Conservation (phyloP, 53 echinoderm and acorn worm species). For the Apostichopus leukothele region DNA sequence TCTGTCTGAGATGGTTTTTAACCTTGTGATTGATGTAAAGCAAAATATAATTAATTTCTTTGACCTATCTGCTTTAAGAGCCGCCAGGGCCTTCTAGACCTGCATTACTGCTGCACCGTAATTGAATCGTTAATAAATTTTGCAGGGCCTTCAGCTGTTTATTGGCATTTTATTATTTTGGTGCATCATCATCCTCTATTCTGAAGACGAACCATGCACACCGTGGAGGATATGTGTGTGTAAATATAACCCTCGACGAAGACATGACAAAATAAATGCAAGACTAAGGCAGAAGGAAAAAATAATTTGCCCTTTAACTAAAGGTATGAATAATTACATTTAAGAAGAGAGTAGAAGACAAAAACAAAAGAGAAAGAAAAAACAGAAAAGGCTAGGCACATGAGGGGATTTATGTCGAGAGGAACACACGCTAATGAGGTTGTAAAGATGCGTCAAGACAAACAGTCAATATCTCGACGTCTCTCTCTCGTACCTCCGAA, state of each 20-base stretch:
- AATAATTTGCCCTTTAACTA: no score
- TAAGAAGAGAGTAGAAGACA: no score
- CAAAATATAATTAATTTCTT: conserved; percentile 31
- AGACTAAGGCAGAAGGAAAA: no score
- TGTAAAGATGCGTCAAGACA: no score
- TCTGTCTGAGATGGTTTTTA: conserved; percentile 1
- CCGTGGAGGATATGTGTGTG: not conserved
- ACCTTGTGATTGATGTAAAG: conserved; percentile 24
- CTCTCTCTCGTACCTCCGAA: no score
- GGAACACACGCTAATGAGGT: no score
- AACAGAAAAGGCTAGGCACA: not conserved
- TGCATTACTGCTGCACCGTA: not conserved
- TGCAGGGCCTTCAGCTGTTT: conserved; percentile 44
- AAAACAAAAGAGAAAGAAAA: not conserved
- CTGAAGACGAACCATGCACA: no score
- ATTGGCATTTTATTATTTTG: conserved; percentile 8
- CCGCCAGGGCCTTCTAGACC: conserved; percentile 3
- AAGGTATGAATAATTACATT: no score
- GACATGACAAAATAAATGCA: no score
- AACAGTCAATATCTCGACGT: no score
- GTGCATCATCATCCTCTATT: not conserved
- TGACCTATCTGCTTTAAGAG: conserved; percentile 20
- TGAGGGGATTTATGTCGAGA: no score
- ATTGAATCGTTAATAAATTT: conserved; percentile 49
- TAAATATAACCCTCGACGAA: not conserved